Evolutionary conservation across 2,888 invertebrate species (phyloP), one percentile per base, ranked within the genome.

Genomic region (Folsomia manolachei): DNA sequence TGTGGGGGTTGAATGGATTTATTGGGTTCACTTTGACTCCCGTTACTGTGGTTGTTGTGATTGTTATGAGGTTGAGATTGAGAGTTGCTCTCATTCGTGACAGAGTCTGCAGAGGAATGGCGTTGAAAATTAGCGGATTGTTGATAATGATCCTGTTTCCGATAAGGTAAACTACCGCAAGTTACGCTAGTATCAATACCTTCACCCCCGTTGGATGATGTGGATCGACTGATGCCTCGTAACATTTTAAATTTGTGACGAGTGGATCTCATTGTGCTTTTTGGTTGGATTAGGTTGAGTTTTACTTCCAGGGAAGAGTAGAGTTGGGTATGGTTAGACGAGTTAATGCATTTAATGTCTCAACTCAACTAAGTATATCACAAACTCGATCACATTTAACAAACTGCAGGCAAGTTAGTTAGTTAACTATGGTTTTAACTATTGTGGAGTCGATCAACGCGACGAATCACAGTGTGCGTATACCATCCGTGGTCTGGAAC

Each of bases 211-310:
- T 74, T 74, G 71, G 71, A 56, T 66, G 39, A 27, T 14, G 64
- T 19, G 39, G 74, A 76, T 69, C 78, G 63, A 75, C 79, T 78
- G 74, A 81, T 75, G 71, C 79, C 75, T 74, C 79, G 76, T 72
- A 81, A 74, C 69, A 81, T 70, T 73, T 80, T 81, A 63, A 81
- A 63, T 73, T 79, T 80, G 62, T 81, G 79, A 53, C 81, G 74
- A 67, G 79, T 79, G 52, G 81, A 81, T 79, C 81, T 78, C 81
- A 81, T 81, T 76, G 52, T 69, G 23, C n/a, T n/a, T n/a, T n/a
- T n/a, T n/a, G n/a, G n/a, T n/a, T n/a, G n/a, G n/a, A n/a, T n/a
- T n/a, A n/a, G n/a, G n/a, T n/a, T n/a, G n/a, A n/a, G n/a, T n/a
- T n/a, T n/a, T n/a, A n/a, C n/a, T n/a, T n/a, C n/a, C n/a, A n/a